These are phyloP conservation scores for Sylvia borin DNA, from an alignment of 2,797 vertebrate genomes.

Conservation along the genomic window DNA sequence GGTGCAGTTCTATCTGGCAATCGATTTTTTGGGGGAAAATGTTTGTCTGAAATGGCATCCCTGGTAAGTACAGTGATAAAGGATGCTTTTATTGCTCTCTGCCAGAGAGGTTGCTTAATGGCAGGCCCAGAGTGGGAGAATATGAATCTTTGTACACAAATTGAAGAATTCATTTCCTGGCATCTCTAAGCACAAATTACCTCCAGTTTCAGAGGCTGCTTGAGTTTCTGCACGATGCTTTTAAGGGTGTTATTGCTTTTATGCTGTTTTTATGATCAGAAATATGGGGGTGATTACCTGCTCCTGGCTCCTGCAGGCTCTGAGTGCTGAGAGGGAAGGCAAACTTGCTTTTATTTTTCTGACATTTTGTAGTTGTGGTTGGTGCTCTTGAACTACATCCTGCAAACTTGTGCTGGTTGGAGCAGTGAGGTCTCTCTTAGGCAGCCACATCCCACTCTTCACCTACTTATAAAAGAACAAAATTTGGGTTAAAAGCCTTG, in stretches of 20 bases:
- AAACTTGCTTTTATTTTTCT: not conserved
- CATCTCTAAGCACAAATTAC: slow-evolving; percentile 10
- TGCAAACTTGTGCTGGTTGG: not conserved
- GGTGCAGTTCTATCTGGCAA: not conserved
- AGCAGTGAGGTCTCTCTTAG: not conserved
- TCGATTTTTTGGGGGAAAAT: not conserved
- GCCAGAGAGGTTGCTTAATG: slow-evolving; percentile 27
- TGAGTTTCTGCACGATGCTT: slow-evolving; percentile 16
- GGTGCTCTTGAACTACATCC: not conserved
- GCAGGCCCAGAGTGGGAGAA: slow-evolving; percentile 12
- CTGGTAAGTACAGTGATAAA: not conserved
- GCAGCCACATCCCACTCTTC: not conserved
- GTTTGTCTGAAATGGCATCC: not conserved
- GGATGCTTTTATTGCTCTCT: slow-evolving; percentile 35
- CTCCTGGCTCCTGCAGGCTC: not conserved
- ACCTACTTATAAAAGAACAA: not conserved
- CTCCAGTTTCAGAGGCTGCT: slow-evolving; percentile 3
- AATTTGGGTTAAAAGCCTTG: not conserved
- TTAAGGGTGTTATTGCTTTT: slow-evolving; percentile 26
- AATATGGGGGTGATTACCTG: not conserved
- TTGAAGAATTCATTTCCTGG: slow-evolving; percentile 50
- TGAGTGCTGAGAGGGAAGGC: not conserved
- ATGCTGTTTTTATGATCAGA: not conserved
- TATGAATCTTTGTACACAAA: slow-evolving; percentile 27
- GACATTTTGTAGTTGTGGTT: not conserved